These are phyloP conservation scores for Hippoglossus hippoglossus DNA, from an alignment of 2,797 vertebrate species.

Conservation along the genomic window DNA sequence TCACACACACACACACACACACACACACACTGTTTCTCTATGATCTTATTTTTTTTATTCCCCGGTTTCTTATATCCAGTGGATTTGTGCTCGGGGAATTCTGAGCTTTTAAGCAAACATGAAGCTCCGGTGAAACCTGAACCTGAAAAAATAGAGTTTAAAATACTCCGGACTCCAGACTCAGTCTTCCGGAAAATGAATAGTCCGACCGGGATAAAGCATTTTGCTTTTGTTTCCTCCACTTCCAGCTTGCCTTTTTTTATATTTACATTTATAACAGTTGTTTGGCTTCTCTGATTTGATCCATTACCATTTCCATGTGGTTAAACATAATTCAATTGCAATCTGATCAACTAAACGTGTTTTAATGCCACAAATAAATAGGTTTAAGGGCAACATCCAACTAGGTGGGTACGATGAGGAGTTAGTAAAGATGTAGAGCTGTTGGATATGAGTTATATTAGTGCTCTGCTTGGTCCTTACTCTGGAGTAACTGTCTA, in stretches of 20 bases:
- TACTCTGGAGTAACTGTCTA: too few species aligned
- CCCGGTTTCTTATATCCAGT: constrained; percentile 33
- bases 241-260: background rate
- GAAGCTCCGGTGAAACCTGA: constrained; percentile 22
- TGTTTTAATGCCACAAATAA: too few species aligned
- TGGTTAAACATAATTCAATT: too few species aligned
- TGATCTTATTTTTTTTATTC: constrained; percentile 25
- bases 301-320: too few species aligned
- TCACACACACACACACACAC: constrained; percentile 27
- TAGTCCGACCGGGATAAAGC: constrained; percentile 14
- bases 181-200: background rate
- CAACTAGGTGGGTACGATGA: too few species aligned
- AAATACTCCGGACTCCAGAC: background rate
- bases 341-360: too few species aligned
- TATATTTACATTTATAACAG: background rate
- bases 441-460: too few species aligned
- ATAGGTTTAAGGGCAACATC: too few species aligned
- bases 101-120: constrained; percentile 42
- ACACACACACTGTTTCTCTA: constrained; percentile 20
- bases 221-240: constrained; percentile 26
- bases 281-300: background rate
- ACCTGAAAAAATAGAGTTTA: background rate
- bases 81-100: constrained; percentile 21
- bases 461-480: too few species aligned
- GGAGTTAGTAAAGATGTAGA: too few species aligned